Base-by-base conservation (phyloP, 2,888 invertebrate species). In the Chaetogeoica ovagalla region DNA sequence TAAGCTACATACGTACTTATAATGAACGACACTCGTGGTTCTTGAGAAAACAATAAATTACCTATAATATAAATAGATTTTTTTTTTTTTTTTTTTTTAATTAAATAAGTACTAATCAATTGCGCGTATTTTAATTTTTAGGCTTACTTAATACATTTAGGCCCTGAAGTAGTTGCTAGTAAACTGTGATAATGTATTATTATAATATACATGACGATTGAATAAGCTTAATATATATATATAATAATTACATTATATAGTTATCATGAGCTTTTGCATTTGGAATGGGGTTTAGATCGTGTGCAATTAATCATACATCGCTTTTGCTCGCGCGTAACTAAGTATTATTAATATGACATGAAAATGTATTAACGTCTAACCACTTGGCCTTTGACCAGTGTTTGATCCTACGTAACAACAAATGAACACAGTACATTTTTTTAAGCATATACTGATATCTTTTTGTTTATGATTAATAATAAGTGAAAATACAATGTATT, bases 1-100 rank as follows among this genome's bases (percentile, higher is more conserved):
- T 81, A 68, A 81, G 81, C 43, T 65, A 76, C 39, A 39, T 43
- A 62, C 68, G 4, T 52, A 77, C 23, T 48, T 48, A n/a, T n/a
- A 57, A 43, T 30, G 43, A 59, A 59, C 39, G 39, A 11, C n/a
- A 17, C 65, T 75, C 13, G 23, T 19, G 30, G 48, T 57, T 43
- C 43, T 76, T 30, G 30, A 68, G 13, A 37, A 13, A 59, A 11
- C 2, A 65, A 55, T 55, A 55, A 1, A 65, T 21, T 13, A 63
- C 43, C 59, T 59, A 75, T 65, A 43, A 48, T 15, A 15, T 48
- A 13, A 1, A 48, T 13, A 52, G n/a, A 15, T 52, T 65, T 2
- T 30, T 23, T 9, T 68, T 21, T n/a, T 39, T 8, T 37, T 52
- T 65, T 2, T 30, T 23, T 9, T 68, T 21, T n/a, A 39, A 15